Conservation (phyloP, 2,113 vertebrate genomes). For the Rynchops niger region DNA sequence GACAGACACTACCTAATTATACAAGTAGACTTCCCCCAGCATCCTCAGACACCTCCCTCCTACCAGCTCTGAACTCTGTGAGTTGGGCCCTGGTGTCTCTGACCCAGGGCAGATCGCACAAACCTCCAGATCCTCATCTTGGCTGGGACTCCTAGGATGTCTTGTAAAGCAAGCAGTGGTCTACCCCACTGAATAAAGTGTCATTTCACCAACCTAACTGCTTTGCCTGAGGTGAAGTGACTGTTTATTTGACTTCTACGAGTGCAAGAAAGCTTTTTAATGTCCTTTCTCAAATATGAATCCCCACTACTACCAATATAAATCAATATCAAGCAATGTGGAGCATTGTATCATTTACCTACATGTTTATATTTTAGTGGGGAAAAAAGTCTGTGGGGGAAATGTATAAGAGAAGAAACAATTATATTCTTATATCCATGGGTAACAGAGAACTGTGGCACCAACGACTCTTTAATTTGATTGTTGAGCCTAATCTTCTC, state of each 20-base stretch:
- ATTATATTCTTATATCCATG: background rate
- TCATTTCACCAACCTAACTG: background rate
- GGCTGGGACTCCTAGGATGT: background rate
- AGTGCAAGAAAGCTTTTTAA: background rate
- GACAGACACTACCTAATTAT: background rate
- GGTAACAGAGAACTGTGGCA: background rate
- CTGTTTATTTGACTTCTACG: background rate
- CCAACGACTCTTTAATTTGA: conserved; percentile 5
- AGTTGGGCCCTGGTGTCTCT: background rate
- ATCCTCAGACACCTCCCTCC: background rate
- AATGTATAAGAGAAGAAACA: background rate
- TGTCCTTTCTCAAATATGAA: background rate
- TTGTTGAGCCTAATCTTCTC: conserved; percentile 7
- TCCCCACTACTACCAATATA: background rate
- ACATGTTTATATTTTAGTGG: background rate
- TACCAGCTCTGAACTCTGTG: background rate
- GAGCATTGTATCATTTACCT: background rate
- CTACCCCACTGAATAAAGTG: background rate
- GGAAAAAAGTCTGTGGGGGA: background rate
- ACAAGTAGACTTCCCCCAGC: background rate
- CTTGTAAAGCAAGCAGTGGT: background rate
- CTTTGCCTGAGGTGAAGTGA: background rate
- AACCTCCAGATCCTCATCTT: background rate
- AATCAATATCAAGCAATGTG: background rate
- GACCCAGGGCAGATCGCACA: background rate